Conservation (phyloP, 2,113 vertebrate species). For the Urocynchramus pylzowi region DNA sequence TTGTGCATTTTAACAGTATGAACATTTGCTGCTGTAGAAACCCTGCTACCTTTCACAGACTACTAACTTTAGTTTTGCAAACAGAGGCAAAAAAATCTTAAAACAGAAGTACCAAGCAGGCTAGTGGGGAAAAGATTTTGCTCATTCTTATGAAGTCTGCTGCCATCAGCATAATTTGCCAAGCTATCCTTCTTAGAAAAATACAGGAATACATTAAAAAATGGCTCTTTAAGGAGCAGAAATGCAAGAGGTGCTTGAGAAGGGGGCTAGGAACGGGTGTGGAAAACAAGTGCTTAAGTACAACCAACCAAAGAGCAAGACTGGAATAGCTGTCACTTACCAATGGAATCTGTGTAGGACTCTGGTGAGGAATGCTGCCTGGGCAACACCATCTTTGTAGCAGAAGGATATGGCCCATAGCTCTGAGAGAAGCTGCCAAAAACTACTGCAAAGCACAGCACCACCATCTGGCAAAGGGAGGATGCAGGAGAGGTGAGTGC, state of each 20-base stretch:
- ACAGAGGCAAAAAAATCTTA: neutral
- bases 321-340: conserved; percentile 66
- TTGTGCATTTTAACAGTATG: neutral
- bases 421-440: conserved; percentile 90
- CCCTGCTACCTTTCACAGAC: neutral
- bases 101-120: neutral
- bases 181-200: neutral
- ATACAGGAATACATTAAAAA: neutral
- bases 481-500: neutral
- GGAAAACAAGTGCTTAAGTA: neutral
- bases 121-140: neutral
- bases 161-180: neutral
- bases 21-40: neutral
- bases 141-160: neutral
- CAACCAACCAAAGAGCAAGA: neutral
- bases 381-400: conserved; percentile 81
- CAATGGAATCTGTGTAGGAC: conserved; percentile 85
- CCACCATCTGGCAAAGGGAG: conserved; percentile 79
- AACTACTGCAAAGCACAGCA: conserved; percentile 90
- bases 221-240: neutral
- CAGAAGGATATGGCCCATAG: conserved; percentile 79
- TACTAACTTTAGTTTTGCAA: neutral
- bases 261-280: neutral
- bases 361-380: conserved; percentile 79
- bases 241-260: neutral